Percentiles rank a stretch among this genome's conserved stretches.
Evolutionary conservation across 2,113 vertebrate genomes (phyloP).

Genomic region (Percina caprodes): DNA sequence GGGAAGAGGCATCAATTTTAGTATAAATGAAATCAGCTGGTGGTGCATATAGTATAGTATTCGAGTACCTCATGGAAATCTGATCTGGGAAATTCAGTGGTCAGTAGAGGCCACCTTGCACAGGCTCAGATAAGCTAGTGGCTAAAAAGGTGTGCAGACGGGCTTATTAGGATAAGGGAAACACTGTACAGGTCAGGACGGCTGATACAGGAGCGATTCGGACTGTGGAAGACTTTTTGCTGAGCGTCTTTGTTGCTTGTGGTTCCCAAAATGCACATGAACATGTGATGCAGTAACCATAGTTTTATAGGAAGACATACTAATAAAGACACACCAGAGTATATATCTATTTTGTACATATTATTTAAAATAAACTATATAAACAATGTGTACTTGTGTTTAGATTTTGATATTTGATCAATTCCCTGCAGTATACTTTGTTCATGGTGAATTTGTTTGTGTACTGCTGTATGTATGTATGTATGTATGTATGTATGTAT

Average conservation of each 20-base stretch:
- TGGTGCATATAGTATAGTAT: not conserved
- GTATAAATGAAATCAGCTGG: constrained; percentile 37
- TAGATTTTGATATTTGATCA: too few species aligned
- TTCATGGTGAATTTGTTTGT: too few species aligned
- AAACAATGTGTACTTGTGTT: too few species aligned
- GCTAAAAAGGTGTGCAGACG: constrained; percentile 49
- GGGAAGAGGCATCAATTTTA: constrained; percentile 22
- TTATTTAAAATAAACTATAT: too few species aligned
- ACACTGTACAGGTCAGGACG: constrained; percentile 28
- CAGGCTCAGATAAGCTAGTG: constrained; percentile 46
- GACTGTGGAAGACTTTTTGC: constrained; percentile 10
- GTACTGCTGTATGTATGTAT: too few species aligned
- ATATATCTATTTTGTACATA: not conserved
- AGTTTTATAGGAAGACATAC: not conserved
- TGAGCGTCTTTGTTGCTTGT: constrained; percentile 12
- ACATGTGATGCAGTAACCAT: not conserved
- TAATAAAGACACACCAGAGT: not conserved
- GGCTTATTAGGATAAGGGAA: constrained; percentile 48
- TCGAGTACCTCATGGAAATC: constrained; percentile 39
- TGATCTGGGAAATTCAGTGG: constrained; percentile 49
- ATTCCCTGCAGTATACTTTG: too few species aligned
- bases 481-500: too few species aligned
- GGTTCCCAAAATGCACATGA: not conserved
- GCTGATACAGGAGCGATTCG: constrained; percentile 15
- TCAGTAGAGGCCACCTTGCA: constrained; percentile 48